phyloP scores from a whole-genome alignment of 2,113 vertebrate genomes.

The Epinephelus cyanopodus region DNA sequence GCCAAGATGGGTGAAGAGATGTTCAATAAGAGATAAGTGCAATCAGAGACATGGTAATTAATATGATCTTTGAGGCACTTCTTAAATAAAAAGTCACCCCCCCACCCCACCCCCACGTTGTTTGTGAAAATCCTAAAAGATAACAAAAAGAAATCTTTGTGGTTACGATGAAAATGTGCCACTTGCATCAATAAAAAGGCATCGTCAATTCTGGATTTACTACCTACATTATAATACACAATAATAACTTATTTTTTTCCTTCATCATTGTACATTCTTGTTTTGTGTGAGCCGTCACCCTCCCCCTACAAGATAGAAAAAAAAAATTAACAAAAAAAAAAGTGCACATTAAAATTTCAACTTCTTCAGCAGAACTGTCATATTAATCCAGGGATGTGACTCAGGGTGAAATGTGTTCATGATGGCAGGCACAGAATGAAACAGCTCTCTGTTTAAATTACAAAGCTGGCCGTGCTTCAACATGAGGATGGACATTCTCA shows the following conservation, averaged over 20 bases:
- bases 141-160: slow-evolving; percentile 57
- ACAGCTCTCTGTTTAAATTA: slow-evolving; percentile 50
- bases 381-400: slow-evolving; percentile 78
- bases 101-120: neutral
- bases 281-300: slow-evolving; percentile 73
- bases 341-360: slow-evolving; percentile 81
- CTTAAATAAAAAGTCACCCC: slow-evolving; percentile 78
- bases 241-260: slow-evolving; percentile 82
- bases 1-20: slow-evolving; percentile 17
- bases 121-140: slow-evolving; percentile 65
- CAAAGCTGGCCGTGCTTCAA: slow-evolving; percentile 47
- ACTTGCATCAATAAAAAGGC: slow-evolving; percentile 89
- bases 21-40: slow-evolving; percentile 62
- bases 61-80: slow-evolving; percentile 88
- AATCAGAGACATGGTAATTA: slow-evolving; percentile 72
- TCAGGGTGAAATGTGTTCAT: slow-evolving; percentile 43
- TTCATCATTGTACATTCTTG: slow-evolving; percentile 89
- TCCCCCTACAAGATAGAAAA: slow-evolving; percentile 66
- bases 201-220: slow-evolving; percentile 84
- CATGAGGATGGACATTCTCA: slow-evolving; percentile 52
- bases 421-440: slow-evolving; percentile 72
- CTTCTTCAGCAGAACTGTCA: slow-evolving; percentile 75
- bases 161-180: slow-evolving; percentile 82
- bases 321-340: slow-evolving; percentile 61
- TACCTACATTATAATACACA: slow-evolving; percentile 82